Evolutionary conservation across 2,888 invertebrate genomes (phyloP).

Genomic region (Drosophila fulvimacula): DNA sequence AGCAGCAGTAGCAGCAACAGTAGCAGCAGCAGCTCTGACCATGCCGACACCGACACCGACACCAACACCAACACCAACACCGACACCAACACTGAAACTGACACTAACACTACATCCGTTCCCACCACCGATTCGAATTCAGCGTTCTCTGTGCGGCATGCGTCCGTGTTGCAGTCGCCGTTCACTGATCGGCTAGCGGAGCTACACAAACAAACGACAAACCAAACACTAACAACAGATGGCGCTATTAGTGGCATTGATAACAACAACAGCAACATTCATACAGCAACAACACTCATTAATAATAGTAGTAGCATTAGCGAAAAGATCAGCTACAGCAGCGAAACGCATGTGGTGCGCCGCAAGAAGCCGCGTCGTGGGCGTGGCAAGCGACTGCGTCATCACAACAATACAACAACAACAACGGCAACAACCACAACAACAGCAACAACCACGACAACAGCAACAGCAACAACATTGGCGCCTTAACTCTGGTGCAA

Average conservation of each 20-base stretch:
- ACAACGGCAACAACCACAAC: constrained; percentile 39
- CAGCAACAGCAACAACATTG: constrained; percentile 20
- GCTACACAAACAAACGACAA: constrained; percentile 14
- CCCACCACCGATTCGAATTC: constrained; percentile 69
- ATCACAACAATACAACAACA: constrained; percentile 37
- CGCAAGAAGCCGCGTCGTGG: constrained; percentile 75
- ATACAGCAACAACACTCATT: constrained; percentile 40
- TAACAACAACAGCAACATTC: constrained; percentile 37
- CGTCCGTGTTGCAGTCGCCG: constrained; percentile 77
- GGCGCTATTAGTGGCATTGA: constrained; percentile 31
- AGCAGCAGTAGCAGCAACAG: constrained; percentile 15
- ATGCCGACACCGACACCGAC: not conserved
- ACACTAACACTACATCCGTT: not conserved
- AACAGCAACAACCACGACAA: constrained; percentile 17
- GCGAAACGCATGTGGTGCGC: constrained; percentile 81
- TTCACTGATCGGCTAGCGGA: constrained; percentile 15
- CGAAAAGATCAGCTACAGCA: constrained; percentile 81
- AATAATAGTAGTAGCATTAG: constrained; percentile 65
- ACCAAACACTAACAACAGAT: constrained; percentile 15
- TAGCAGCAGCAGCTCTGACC: constrained; percentile 14
- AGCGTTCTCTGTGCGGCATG: constrained; percentile 79
- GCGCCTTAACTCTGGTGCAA: constrained; percentile 31
- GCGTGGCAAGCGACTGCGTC: constrained; percentile 50
- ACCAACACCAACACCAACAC: not conserved
- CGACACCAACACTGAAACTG: too few species aligned